A percentile compares a stretch with the other conserved stretches of the same genome.
Evolutionary conservation across 2,888 invertebrate genomes (phyloP).

Genomic region (Caenorhabditis sp.): DNA sequence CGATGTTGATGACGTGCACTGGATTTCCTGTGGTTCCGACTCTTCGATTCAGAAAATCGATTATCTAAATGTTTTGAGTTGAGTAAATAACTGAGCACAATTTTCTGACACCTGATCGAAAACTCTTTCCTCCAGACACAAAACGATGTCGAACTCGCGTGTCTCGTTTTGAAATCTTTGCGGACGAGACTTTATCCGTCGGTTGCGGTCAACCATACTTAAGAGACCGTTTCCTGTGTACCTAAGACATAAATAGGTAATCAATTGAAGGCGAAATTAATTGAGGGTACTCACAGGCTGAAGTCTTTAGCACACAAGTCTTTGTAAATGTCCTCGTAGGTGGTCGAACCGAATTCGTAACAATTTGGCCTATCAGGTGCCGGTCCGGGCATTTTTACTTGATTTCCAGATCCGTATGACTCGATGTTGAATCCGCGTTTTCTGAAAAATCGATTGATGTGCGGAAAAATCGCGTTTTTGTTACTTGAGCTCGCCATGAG

Average conservation of each 20-base stretch:
- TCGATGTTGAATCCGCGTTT: constrained; percentile 94
- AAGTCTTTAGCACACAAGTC: constrained; percentile 69
- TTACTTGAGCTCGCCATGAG: constrained; percentile 91
- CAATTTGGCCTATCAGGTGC: constrained; percentile 82
- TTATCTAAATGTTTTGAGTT: constrained; percentile 59
- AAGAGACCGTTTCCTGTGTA: constrained; percentile 98
- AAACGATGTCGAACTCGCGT: constrained; percentile 94
- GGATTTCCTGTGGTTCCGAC: constrained; percentile 87
- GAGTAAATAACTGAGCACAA: too few relatives aligned
- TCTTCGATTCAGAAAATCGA: constrained; percentile 84
- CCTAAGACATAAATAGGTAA: too few relatives aligned
- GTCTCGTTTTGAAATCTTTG: constrained; percentile 92
- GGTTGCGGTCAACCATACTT: constrained; percentile 97
- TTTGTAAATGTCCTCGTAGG: constrained; percentile 70
- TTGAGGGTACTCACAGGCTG: constrained; percentile 60
- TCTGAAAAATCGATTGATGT: constrained; percentile 82
- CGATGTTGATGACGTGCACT: constrained; percentile 96
- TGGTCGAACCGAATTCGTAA: constrained; percentile 69
- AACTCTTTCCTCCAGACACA: constrained; percentile 97
- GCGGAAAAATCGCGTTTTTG: not conserved
- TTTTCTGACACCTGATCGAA: constrained; percentile 99
- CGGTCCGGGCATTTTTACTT: constrained; percentile 95
- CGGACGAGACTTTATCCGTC: constrained; percentile 92
- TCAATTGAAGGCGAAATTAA: too few relatives aligned
- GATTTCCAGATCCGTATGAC: constrained; percentile 81